phyloP scores from a whole-genome alignment of 2,113 vertebrate species.

The rat (Rattus norvegicus) region GRCr8 NC_086026.1:56749001-56749500 shows the following conservation, averaged over 20 bases:
- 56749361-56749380: slow-evolving; percentile 14
- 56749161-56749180: slow-evolving; percentile 8
- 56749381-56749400: not conserved
- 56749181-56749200: slow-evolving; percentile 1
- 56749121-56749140: not conserved
- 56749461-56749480: slow-evolving; percentile 67
- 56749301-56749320: slow-evolving; percentile 7
- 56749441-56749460: slow-evolving; percentile 53
- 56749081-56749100: not conserved
- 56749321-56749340: not conserved
- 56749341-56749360: slow-evolving; percentile 14
- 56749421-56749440: slow-evolving; percentile 16
- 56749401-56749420: not conserved
- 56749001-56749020: slow-evolving; percentile 59
- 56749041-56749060: slow-evolving; percentile 37
- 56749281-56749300: not conserved
- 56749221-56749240: slow-evolving; percentile 17
- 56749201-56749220: slow-evolving; percentile 28
- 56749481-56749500: slow-evolving; percentile 64
- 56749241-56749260: not conserved
- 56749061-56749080: not conserved
- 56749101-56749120: not conserved
- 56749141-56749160: not conserved
- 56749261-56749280: not conserved
- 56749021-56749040: slow-evolving; percentile 57